Base-by-base conservation (phyloP, 1,140 invertebrate genomes). In the Bombus cullumanus region DNA sequence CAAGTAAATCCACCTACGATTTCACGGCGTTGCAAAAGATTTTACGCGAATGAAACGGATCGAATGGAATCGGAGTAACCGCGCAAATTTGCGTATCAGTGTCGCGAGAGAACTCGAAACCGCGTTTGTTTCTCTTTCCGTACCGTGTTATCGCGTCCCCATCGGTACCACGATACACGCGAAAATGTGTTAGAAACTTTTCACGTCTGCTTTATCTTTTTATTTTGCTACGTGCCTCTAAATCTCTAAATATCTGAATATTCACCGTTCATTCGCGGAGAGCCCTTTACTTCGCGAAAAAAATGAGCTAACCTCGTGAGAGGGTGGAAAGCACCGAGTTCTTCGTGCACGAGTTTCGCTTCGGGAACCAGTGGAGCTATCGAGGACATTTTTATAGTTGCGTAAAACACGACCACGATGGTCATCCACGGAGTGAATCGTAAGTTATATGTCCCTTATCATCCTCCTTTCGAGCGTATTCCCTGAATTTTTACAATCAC, bases 381-480 rank as follows among this genome's bases (percentile, higher is more conserved):
- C 89, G 81, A 90, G 76, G 83, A 90, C 86, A 90, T 72, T 89
- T 91, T 86, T 85, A 79, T 86, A 86, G 78, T 91, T 86, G 89
- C 88, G 83, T 86, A 78, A 80, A 91, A 90, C 89, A 59, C 87
- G 84, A 82, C 69, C 91, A 94, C 91, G 92, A 95, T 95, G 95
- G 95, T 95, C 79, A 93, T 95, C 71, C 95, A 95, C 94, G 94
- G 94, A 90, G 92, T 94, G 76, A 95, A 94, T 91, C 94, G 95
- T 95, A 95, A 95, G 95, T 95, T 91, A 74, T 88, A 81, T 81
- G 89, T 68, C 76, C 81, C 88, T 73, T 84, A 64, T 83, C 73
- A 83, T 75, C 81, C 72, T 64, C 81, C 72, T 75, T 4, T 18
- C 37, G 41, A 83, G 82, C 88, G 78, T 82, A 74, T 89, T 89